Evolutionary conservation across 2,113 vertebrate genomes (phyloP), one percentile per base, ranked within the genome.

Genomic region (Perca fluviatilis): DNA sequence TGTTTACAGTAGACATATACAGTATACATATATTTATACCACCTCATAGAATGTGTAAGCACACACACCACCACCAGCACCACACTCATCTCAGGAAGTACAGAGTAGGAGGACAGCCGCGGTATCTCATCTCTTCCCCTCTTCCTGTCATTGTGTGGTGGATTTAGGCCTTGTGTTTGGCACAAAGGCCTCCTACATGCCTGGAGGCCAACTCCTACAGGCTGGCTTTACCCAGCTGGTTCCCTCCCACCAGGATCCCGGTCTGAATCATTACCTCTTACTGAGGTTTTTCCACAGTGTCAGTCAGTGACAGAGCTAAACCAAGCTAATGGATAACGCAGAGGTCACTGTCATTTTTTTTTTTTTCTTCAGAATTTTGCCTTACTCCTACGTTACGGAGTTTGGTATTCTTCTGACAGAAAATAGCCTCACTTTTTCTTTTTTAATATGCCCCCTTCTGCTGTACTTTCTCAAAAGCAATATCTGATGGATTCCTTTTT

Each of bases 51-150:
- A 51, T 0, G 27, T 33, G 74, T 6, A 57, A 58, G 72, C 83
- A 86, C 74, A 58, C 68, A 74, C 73, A 64, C 69, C 40, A 62
- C 50, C 82, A 62, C 40, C 40, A 43, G 9, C 2, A 43, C 40
- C 82, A 87, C 84, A 77, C 87, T 88, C 67, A 53, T 83, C 82
- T 88, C 79, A 84, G 88, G 86, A 88, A 90, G 89, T 56, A 80
- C 82, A 79, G 91, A 92, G 92, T 92, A 90, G 91, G 92, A 92
- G 91, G 88, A 92, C 90, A 90, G 87, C 82, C 76, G 69, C 23
- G 62, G 21, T 83, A 63, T 89, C 87, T 89, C 78, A 74, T 85
- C 85, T 88, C 54, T 75, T 83, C 61, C 64, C 74, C 79, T 86
- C 74, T 87, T 80, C 62, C 83, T 93, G 85, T 93, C 85, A 90